These are phyloP conservation scores for Leptopilina myrica DNA, from an alignment of 2,888 invertebrate species.

Conservation along the genomic window DNA sequence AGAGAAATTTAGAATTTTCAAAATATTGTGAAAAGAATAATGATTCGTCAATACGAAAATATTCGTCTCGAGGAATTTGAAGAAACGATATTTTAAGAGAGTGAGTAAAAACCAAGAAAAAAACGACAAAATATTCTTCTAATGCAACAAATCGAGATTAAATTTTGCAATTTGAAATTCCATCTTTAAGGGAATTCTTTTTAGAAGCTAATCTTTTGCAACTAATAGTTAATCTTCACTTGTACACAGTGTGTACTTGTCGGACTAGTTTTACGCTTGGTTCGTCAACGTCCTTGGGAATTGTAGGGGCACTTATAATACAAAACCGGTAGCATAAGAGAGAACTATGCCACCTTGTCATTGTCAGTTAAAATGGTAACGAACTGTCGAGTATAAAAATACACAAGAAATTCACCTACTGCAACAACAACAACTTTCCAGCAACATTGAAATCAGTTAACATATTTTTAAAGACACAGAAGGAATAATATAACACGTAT, in stretches of 20 bases:
- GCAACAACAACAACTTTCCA: constrained; percentile 7
- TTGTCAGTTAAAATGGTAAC: constrained; percentile 41
- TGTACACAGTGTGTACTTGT: constrained; percentile 56
- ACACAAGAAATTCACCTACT: constrained; percentile 21
- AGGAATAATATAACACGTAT: background rate
- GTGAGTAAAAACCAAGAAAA: too few relatives aligned
- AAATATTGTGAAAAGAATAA: too few relatives aligned
- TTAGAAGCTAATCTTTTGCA: constrained; percentile 7
- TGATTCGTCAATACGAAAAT: too few relatives aligned
- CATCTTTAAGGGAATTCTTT: background rate
- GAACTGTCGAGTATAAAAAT: constrained; percentile 34
- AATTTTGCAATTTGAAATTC: constrained; percentile 1
- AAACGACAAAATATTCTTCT: too few relatives aligned
- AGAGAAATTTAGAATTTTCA: too few relatives aligned
- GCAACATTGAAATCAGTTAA: background rate
- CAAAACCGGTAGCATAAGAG: constrained; percentile 35
- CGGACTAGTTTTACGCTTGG: constrained; percentile 69
- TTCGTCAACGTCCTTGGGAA: constrained; percentile 65
- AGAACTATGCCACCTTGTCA: constrained; percentile 33
- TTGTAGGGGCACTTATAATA: constrained; percentile 24
- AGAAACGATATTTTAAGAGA: too few relatives aligned
- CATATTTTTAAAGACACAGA: constrained; percentile 18
- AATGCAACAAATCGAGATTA: too few relatives aligned
- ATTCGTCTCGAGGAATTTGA: too few relatives aligned
- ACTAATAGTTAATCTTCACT: constrained; percentile 25